Conservation (phyloP, 2,113 vertebrate species). For the Riparia riparia region DNA sequence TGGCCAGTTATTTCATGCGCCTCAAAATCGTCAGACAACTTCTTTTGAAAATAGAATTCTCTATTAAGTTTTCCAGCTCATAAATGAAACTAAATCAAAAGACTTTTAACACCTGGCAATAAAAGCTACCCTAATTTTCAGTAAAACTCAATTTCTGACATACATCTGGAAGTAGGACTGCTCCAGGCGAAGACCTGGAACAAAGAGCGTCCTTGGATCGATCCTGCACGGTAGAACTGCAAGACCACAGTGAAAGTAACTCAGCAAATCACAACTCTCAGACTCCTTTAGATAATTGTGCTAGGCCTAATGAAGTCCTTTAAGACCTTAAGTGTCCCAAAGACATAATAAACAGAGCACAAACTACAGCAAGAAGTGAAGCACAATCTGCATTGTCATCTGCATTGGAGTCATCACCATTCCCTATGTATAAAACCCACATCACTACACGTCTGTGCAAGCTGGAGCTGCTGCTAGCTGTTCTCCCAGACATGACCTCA, state of each 20-base stretch:
- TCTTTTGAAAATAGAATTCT: not conserved
- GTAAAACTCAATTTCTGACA: slow-evolving; percentile 4
- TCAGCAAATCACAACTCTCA: not conserved
- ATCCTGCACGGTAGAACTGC: not conserved
- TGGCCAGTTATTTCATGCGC: not conserved
- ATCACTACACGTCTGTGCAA: not conserved
- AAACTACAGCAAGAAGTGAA: not conserved
- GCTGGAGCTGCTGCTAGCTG: not conserved
- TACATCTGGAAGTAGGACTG: not conserved
- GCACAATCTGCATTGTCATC: not conserved
- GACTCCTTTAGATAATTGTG: not conserved
- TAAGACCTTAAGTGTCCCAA: not conserved
- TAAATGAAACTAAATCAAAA: not conserved
- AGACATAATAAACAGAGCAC: not conserved
- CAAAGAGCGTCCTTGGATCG: not conserved
- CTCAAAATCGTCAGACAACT: not conserved
- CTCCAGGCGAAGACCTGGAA: slow-evolving; percentile 5
- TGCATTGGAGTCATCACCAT: not conserved
- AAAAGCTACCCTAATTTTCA: slow-evolving; percentile 8
- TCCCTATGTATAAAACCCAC: not conserved
- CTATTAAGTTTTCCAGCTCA: not conserved
- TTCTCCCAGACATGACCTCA: not conserved
- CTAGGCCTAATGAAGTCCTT: not conserved
- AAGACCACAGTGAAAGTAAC: not conserved
- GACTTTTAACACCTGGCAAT: not conserved